Evolutionary conservation across 2,113 vertebrate species (phyloP).

Genomic region (Petrocephalus zakoni): DNA sequence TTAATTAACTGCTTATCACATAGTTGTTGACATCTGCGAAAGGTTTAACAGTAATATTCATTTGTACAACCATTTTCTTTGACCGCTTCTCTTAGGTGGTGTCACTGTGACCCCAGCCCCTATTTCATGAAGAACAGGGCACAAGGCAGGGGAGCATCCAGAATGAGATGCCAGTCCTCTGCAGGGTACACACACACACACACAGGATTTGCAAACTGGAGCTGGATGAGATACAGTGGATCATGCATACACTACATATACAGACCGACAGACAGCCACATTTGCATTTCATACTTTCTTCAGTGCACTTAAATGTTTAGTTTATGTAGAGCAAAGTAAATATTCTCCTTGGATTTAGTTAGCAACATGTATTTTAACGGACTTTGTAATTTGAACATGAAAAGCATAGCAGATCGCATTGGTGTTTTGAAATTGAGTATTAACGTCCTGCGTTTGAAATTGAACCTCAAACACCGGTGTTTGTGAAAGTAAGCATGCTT

Average conservation of each 20-base stretch:
- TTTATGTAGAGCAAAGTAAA: neutral
- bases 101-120: neutral
- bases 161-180: neutral
- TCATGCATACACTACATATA: neutral
- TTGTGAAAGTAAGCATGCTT: neutral
- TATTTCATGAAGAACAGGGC: neutral
- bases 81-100: neutral
- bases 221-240: neutral
- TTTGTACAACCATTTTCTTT: neutral
- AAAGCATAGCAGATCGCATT: neutral
- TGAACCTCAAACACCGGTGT: neutral
- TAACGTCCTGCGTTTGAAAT: neutral
- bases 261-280: neutral
- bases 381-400: neutral
- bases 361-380: neutral
- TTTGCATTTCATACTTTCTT: neutral
- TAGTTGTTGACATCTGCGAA: neutral
- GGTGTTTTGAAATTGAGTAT: neutral
- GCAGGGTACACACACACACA: neutral
- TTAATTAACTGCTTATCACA: neutral
- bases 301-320: neutral
- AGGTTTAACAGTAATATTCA: neutral
- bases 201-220: neutral
- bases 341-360: neutral
- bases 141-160: neutral